Evolutionary conservation across 2,797 vertebrate genomes (phyloP), one percentile per base, ranked within the genome.

Genomic region (Mus minutoides): DNA sequence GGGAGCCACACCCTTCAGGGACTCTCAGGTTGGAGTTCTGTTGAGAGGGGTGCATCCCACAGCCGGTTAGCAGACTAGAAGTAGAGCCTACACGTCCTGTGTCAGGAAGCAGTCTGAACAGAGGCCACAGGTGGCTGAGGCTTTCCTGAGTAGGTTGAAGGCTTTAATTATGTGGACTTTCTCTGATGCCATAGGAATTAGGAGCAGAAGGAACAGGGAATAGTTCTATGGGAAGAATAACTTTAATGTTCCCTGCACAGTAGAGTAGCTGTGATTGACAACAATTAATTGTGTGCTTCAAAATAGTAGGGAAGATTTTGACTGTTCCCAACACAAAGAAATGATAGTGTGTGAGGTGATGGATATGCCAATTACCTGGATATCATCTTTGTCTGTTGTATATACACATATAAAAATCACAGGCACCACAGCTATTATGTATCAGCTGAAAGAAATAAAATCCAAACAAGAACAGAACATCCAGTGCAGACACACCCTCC

Each of bases 261-360:
- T 13, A 49, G 73, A 78, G 49, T 37, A 76, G 54, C 69, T 67
- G 4, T 84, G 60, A 91, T 78, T 86, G 82, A 86, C 73, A 86
- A 79, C n/a, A 87, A 87, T 67, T 92, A 78, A 71, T 94, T 91
- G 75, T 73, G 14, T 73, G 67, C 69, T 87, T 73, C 82, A 43
- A 80, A n/a, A 58, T 60, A 62, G 82, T 79, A 67, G 58, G 58
- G 46, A 80, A 14, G 54, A 80, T 79, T 79, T 79, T 62, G 64
- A 94, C 69, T 86, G 40, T 52, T 52, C 52, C 58, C 34, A 60
- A 19, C 60, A 85, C 80, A 86, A 90, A 69, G 60, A 60, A 31
- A 31, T 71, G 82, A 73, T 90, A 84, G 26, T 90, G 22, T 77
- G 49, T 78, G 24, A 79, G 22, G 54, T 79, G 64, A 62, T 80